Conservation (phyloP, 1,140 invertebrate genomes). For the Sinonovacula constricta region DNA sequence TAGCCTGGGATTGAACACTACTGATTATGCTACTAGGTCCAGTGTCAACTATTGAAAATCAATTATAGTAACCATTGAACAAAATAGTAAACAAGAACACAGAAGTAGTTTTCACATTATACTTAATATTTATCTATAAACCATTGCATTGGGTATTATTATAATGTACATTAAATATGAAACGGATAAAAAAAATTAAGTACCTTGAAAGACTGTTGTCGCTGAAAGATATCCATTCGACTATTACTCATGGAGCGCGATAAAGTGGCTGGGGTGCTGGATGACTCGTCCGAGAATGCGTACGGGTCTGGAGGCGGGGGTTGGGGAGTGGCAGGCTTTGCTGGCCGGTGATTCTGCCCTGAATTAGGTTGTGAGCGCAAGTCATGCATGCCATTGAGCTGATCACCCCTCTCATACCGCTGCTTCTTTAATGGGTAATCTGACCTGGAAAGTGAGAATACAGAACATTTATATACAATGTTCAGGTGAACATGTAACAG, state of each 20-base stretch:
- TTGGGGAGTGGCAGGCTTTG: conserved; percentile 57
- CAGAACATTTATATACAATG: background rate
- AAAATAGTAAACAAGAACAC: too few species aligned
- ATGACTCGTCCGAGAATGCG: conserved; percentile 76
- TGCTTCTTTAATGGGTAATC: conserved; percentile 60
- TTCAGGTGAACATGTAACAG: too few species aligned
- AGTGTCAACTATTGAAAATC: too few species aligned
- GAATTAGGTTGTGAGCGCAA: conserved; percentile 43
- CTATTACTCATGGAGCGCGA: conserved; percentile 66
- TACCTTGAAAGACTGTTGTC: conserved; percentile 64
- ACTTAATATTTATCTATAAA: too few species aligned
- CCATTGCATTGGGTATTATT: too few species aligned
- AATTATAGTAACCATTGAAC: too few species aligned
- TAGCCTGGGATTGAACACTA: too few species aligned
- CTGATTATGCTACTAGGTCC: too few species aligned
- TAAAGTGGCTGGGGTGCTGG: conserved; percentile 69
- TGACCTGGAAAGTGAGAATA: conserved; percentile 55
- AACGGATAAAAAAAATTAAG: too few species aligned
- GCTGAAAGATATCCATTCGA: conserved; percentile 67
- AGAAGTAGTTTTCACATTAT: too few species aligned
- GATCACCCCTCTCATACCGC: conserved; percentile 29
- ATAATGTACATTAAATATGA: too few species aligned
- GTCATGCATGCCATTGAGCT: conserved; percentile 43
- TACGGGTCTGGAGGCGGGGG: conserved; percentile 74
- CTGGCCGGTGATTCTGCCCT: conserved; percentile 57